A percentile compares a stretch with the other conserved stretches of the same genome.
phyloP scores from a whole-genome alignment of 2,113 vertebrate species.

The Manacus vitellinus region DNA sequence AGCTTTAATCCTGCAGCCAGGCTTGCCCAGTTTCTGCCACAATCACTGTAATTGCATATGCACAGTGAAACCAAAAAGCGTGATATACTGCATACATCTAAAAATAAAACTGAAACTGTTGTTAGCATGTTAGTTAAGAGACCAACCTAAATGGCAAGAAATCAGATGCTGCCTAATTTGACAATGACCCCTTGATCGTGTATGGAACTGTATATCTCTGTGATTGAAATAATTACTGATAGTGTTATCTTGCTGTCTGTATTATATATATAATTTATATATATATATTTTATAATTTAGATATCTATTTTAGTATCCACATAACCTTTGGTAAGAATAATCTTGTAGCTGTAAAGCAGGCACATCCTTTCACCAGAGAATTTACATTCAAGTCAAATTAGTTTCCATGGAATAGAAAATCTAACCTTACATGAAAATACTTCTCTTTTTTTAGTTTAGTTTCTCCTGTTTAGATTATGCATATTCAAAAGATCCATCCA shows the following conservation, averaged over 20 bases:
- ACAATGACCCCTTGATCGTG: not conserved
- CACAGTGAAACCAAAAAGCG: not conserved
- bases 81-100: not conserved
- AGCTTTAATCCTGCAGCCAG: not conserved
- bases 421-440: not conserved
- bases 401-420: not conserved
- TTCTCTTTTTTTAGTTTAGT: not conserved
- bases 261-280: not conserved
- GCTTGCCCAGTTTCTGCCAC: not conserved
- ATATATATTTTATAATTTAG: not conserved
- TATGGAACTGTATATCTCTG: not conserved
- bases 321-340: not conserved
- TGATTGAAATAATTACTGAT: not conserved
- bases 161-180: not conserved
- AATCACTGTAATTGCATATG: not conserved
- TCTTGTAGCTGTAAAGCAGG: not conserved
- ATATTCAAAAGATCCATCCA: constrained; percentile 39
- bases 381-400: constrained; percentile 8
- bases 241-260: not conserved
- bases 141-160: not conserved
- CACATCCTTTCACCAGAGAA: not conserved
- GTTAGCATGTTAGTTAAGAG: not conserved
- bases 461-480: not conserved
- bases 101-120: not conserved
- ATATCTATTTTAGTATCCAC: not conserved